phyloP scores from a whole-genome alignment of 1,140 invertebrate species.

The Lepidurus arcticus region DNA sequence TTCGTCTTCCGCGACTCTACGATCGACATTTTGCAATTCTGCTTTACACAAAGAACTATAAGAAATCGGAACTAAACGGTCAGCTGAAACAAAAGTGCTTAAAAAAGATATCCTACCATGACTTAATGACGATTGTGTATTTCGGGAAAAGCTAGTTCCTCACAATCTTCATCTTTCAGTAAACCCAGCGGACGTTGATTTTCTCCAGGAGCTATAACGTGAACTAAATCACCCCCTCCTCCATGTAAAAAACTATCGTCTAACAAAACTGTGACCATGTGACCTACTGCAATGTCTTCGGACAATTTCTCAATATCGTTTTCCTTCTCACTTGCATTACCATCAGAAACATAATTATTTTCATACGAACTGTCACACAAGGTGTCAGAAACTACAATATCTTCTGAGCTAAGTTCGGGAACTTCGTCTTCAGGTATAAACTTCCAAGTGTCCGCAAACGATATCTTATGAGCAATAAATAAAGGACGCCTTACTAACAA shows the following conservation, averaged over 20 bases:
- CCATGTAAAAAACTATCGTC: slow-evolving; percentile 3
- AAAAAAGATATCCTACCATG: not conserved
- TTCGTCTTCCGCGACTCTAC: not conserved
- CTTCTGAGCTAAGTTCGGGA: not conserved
- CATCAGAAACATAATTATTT: not conserved
- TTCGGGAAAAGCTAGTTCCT: not conserved
- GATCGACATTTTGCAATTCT: not conserved
- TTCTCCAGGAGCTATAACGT: not conserved
- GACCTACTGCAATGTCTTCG: not conserved
- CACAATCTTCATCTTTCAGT: not conserved
- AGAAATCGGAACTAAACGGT: not conserved
- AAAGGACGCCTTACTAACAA: slow-evolving; percentile 5
- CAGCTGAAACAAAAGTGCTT: not conserved
- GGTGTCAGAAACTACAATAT: not conserved
- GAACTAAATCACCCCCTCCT: not conserved
- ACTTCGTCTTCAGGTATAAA: not conserved
- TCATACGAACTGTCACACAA: not conserved
- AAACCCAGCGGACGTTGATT: not conserved
- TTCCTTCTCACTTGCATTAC: not conserved
- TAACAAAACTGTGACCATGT: not conserved
- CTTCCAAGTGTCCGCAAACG: slow-evolving; percentile 4
- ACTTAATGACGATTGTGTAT: not conserved
- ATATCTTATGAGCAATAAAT: not conserved
- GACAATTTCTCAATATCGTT: not conserved
- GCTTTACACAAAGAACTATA: not conserved